Evolutionary conservation across 2,113 vertebrate species (phyloP).

Genomic region (Furnarius figulus): DNA sequence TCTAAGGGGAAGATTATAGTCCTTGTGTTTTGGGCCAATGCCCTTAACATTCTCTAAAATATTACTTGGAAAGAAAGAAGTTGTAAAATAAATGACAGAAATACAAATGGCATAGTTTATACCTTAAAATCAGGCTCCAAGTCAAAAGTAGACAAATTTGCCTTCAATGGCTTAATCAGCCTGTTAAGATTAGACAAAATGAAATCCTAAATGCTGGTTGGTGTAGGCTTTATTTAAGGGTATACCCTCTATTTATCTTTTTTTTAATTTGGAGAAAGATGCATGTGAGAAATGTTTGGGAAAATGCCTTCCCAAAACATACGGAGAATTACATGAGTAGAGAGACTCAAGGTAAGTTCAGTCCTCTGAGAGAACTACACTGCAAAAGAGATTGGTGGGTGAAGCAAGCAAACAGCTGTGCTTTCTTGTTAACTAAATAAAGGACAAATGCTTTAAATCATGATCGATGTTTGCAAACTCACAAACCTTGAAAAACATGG

Average conservation of each 20-base stretch:
- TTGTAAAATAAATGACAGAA: background rate
- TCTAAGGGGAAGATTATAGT: conserved; percentile 27
- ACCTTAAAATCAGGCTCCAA: background rate
- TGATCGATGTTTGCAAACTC: conserved; percentile 9
- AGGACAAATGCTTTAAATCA: conserved; percentile 53
- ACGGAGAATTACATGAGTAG: background rate
- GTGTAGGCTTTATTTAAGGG: background rate
- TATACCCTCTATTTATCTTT: background rate
- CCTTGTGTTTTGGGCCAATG: background rate
- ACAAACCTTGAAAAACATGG: background rate
- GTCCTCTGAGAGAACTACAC: conserved; percentile 9
- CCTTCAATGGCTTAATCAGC: background rate
- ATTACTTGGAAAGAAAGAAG: background rate
- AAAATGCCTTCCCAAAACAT: conserved; percentile 35
- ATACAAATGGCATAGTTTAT: background rate
- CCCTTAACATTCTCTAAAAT: background rate
- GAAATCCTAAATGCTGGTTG: background rate
- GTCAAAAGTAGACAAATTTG: background rate
- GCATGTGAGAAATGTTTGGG: background rate
- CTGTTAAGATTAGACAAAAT: background rate
- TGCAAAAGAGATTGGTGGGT: conserved; percentile 16
- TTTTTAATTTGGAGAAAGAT: background rate
- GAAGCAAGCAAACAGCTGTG: conserved; percentile 59
- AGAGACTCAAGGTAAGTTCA: conserved; percentile 10
- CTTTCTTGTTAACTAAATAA: conserved; percentile 55